Evolutionary conservation across 2,113 vertebrate genomes (phyloP).

Genomic region (Mesocricetus auratus): DNA sequence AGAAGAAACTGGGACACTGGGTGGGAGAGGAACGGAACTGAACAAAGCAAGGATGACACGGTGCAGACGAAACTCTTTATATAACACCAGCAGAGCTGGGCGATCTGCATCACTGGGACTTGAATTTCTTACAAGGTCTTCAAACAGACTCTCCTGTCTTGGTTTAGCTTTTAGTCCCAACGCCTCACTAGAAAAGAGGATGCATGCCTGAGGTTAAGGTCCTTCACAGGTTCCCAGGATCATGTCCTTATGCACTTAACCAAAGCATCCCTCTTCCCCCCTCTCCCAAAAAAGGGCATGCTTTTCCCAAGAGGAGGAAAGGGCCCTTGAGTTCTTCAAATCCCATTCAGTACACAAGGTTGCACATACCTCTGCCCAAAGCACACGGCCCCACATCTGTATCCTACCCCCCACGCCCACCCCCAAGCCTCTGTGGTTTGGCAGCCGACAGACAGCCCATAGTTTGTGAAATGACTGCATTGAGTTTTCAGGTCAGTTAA

Average conservation of each 20-base stretch:
- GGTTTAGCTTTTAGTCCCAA: background rate
- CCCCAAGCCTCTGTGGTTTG: background rate
- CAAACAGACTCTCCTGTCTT: background rate
- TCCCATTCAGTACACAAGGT: background rate
- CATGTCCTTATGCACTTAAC: background rate
- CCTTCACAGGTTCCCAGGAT: background rate
- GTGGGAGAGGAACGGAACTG: slow-evolving; percentile 72
- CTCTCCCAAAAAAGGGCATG: no score
- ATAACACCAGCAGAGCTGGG: slow-evolving; percentile 49
- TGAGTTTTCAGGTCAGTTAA: background rate
- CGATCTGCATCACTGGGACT: background rate
- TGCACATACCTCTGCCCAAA: background rate
- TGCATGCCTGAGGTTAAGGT: background rate
- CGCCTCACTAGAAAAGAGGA: background rate
- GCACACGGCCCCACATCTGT: background rate
- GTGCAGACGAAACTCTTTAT: slow-evolving; percentile 65
- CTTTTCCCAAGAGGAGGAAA: background rate
- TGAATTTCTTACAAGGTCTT: slow-evolving; percentile 30
- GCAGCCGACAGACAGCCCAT: background rate
- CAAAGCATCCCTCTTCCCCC: no score
- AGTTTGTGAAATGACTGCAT: background rate
- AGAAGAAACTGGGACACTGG: slow-evolving; percentile 69
- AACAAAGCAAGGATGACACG: slow-evolving; percentile 60
- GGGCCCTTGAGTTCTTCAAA: background rate
- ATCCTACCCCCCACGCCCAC: background rate